Conservation (phyloP, 2,797 vertebrate genomes). For the Pampus argenteus region DNA sequence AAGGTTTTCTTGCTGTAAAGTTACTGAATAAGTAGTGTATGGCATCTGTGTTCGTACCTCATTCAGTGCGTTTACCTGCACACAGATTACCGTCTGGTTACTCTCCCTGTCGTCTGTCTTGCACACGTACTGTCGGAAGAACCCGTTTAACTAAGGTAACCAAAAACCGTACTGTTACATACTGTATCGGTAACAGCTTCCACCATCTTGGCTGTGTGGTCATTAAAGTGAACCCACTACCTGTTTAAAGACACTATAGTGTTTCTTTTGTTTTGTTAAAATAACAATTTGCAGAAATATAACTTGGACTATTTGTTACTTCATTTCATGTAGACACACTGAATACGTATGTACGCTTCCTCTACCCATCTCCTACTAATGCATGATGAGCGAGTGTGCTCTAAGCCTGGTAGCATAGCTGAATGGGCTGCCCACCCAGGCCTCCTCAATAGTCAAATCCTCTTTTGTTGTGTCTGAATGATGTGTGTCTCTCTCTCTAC, state of each 20-base stretch:
- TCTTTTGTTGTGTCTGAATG: slow-evolving; percentile 46
- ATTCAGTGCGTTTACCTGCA: too few species aligned
- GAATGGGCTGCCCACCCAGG: not conserved
- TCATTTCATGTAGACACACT: not conserved
- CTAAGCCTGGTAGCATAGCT: not conserved
- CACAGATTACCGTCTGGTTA: not conserved
- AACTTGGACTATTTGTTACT: not conserved
- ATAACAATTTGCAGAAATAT: not conserved
- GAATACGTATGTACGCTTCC: not conserved
- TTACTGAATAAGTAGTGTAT: not conserved
- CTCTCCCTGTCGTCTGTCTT: not conserved
- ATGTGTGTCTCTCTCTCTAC: slow-evolving; percentile 25
- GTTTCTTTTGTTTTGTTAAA: too few species aligned
- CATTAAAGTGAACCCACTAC: too few species aligned
- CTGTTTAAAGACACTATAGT: too few species aligned
- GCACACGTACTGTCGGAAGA: not conserved
- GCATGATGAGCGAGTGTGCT: not conserved
- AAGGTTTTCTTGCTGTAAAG: not conserved
- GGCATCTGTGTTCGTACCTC: too few species aligned
- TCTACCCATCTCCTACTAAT: slow-evolving; percentile 4
- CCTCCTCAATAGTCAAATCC: slow-evolving; percentile 18
- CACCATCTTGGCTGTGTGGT: too few species aligned
- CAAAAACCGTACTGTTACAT: not conserved
- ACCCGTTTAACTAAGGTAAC: not conserved
- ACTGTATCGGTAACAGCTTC: not conserved